These are phyloP conservation scores for Drosophila prosaltans DNA, from an alignment of 1,140 invertebrate species.

Conservation along the genomic window DNA sequence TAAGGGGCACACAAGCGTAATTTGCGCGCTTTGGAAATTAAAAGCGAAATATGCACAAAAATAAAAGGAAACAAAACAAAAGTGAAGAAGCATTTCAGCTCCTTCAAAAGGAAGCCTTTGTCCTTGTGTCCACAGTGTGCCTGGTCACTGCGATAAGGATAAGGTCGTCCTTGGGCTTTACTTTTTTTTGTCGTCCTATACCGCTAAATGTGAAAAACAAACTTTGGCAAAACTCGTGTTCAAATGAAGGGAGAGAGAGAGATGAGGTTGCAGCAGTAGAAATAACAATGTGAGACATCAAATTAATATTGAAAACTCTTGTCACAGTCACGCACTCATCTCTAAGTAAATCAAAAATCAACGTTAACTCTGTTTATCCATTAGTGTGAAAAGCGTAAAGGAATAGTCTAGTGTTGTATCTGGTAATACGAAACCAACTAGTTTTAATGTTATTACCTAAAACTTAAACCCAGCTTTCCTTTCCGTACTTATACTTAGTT, in stretches of 20 bases:
- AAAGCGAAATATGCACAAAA: constrained; percentile 59
- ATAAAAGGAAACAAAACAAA: constrained; percentile 34
- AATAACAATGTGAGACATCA: neutral
- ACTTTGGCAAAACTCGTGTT: constrained; percentile 48
- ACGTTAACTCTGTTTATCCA: too few relatives aligned
- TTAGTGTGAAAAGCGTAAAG: too few relatives aligned
- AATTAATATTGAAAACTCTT: neutral
- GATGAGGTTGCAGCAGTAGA: neutral
- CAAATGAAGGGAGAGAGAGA: neutral
- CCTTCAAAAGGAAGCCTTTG: constrained; percentile 26
- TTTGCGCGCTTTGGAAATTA: constrained; percentile 63
- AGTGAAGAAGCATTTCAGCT: neutral
- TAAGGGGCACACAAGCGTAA: constrained; percentile 62
- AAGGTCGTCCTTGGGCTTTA: constrained; percentile 24
- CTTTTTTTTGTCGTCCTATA: constrained; percentile 28
- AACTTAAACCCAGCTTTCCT: too few relatives aligned
- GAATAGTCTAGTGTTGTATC: too few relatives aligned
- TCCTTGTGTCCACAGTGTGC: constrained; percentile 36
- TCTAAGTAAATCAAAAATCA: too few relatives aligned
- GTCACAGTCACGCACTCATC: too few relatives aligned
- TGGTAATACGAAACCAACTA: too few relatives aligned
- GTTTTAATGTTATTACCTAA: too few relatives aligned
- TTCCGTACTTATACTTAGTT: too few relatives aligned
- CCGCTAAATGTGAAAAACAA: constrained; percentile 48
- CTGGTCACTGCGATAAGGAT: constrained; percentile 44